Evolutionary conservation across 2,888 invertebrate genomes (phyloP).

Genomic region (Drosophila ezoana): DNA sequence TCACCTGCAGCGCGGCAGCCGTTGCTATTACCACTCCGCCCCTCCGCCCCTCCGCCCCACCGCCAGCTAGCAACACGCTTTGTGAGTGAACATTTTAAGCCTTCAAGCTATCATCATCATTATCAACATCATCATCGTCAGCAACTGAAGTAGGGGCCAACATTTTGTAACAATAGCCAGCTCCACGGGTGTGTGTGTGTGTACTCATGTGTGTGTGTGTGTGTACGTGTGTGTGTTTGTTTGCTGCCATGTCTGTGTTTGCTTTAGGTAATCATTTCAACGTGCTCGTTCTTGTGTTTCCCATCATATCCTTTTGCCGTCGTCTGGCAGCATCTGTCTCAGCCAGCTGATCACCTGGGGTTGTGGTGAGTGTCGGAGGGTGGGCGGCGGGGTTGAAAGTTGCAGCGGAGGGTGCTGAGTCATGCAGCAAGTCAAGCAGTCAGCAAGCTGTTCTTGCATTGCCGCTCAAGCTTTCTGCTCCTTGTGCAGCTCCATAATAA

Average conservation of each 20-base stretch:
- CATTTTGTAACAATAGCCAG: slow-evolving; percentile 72
- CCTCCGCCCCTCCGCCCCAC: neutral
- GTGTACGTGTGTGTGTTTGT: slow-evolving; percentile 40
- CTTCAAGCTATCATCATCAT: slow-evolving; percentile 66
- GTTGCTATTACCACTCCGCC: slow-evolving; percentile 9
- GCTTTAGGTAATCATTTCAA: slow-evolving; percentile 79
- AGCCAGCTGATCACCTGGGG: slow-evolving; percentile 34
- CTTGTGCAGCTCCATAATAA: slow-evolving; percentile 42
- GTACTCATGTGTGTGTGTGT: slow-evolving; percentile 7
- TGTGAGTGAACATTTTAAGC: slow-evolving; percentile 70
- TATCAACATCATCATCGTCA: slow-evolving; percentile 16
- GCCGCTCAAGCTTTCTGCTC: slow-evolving; percentile 17
- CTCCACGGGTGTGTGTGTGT: slow-evolving; percentile 19
- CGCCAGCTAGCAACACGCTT: slow-evolving; percentile 18
- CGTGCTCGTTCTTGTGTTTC: slow-evolving; percentile 53
- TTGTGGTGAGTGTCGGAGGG: neutral
- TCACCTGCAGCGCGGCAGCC: slow-evolving; percentile 13
- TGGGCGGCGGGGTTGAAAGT: neutral
- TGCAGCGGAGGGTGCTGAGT: slow-evolving; percentile 1
- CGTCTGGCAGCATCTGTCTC: slow-evolving; percentile 36
- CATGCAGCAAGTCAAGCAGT: slow-evolving; percentile 67
- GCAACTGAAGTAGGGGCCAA: slow-evolving; percentile 27
- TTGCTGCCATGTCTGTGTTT: slow-evolving; percentile 75
- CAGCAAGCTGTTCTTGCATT: slow-evolving; percentile 50
- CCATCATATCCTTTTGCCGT: slow-evolving; percentile 8